phyloP scores from a whole-genome alignment of 2,113 vertebrate genomes.

The Capreolus pygargus region DNA sequence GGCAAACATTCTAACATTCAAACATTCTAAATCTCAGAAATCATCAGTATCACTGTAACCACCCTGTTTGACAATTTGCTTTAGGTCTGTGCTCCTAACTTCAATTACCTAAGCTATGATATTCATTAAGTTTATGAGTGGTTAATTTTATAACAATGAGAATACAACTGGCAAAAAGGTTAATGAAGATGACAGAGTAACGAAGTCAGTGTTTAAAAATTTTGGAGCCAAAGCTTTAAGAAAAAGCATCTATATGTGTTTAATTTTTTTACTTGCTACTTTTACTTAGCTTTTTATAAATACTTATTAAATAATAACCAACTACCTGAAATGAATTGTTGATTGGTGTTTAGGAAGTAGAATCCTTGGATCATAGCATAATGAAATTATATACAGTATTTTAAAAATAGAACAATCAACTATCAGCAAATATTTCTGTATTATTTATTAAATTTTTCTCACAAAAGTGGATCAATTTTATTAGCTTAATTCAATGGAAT shows the following conservation, averaged over 20 bases:
- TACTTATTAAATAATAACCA: too few relatives aligned
- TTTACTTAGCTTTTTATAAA: too few relatives aligned
- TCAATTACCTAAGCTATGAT: not conserved
- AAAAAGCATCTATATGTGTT: not conserved
- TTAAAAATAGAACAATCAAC: too few relatives aligned
- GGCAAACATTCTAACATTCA: not conserved
- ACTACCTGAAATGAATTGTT: too few relatives aligned
- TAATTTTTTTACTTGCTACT: not conserved
- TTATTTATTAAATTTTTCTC: not conserved
- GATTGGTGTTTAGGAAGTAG: too few relatives aligned
- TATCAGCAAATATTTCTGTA: too few relatives aligned
- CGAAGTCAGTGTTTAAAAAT: not conserved
- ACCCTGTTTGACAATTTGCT: not conserved
- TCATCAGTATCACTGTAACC: not conserved
- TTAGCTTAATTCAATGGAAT: not conserved
- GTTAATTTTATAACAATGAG: not conserved
- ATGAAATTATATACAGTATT: too few relatives aligned
- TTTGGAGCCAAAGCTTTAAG: not conserved
- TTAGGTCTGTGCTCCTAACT: not conserved
- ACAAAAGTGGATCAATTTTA: not conserved
- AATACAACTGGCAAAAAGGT: not conserved
- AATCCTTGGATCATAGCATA: too few relatives aligned
- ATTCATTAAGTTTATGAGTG: not conserved
- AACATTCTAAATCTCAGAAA: not conserved
- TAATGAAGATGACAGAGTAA: not conserved